Evolutionary conservation across 2,797 vertebrate genomes (phyloP).

Genomic region (Acipenser ruthenus): DNA sequence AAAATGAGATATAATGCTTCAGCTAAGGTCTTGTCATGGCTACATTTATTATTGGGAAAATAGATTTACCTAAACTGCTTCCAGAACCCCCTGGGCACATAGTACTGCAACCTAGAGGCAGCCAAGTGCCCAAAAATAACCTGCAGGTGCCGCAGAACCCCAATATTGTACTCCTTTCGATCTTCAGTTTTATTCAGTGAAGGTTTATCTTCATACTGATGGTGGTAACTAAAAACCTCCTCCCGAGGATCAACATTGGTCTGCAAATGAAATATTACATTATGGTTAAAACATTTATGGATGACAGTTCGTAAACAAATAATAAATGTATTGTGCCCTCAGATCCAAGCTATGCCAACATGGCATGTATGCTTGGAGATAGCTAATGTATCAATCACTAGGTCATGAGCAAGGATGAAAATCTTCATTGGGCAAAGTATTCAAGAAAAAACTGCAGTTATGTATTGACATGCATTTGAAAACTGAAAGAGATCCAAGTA

Average conservation of each 20-base stretch:
- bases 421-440: constrained; percentile 47
- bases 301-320: background rate
- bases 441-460: no score
- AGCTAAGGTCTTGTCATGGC: no score
- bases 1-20: no score
- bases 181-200: constrained; percentile 92
- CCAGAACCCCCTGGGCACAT: constrained; percentile 97
- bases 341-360: constrained; percentile 45
- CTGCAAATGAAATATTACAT: constrained; percentile 47
- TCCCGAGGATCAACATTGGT: constrained; percentile 94
- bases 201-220: constrained; percentile 96
- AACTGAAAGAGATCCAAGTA: constrained; percentile 36
- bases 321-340: constrained; percentile 36
- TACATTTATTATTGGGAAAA: no score
- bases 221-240: constrained; percentile 96
- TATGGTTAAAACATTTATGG: no score
- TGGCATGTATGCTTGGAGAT: constrained; percentile 40
- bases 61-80: constrained; percentile 87
- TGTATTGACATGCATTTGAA: no score
- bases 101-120: constrained; percentile 94
- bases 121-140: constrained; percentile 97
- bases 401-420: constrained; percentile 59
- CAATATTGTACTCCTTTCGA: constrained; percentile 98
- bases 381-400: constrained; percentile 51
- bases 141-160: constrained; percentile 91